Base-by-base conservation (phyloP, 2,797 vertebrate species). In the Lepidocolaptes lacrymiger region DNA sequence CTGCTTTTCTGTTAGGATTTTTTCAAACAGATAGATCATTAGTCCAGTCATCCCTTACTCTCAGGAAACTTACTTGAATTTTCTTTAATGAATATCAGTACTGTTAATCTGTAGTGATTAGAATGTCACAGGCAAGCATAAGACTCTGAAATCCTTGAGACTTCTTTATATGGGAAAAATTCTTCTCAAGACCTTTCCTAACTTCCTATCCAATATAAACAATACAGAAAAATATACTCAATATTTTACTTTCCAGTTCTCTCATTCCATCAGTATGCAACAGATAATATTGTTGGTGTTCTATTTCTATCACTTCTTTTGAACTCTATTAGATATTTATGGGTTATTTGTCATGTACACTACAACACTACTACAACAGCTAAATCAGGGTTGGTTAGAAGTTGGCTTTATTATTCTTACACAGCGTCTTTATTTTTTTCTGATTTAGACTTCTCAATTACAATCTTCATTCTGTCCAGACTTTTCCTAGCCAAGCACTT, bases 181-280 rank as follows among this genome's bases (percentile, higher is more conserved):
- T 82, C 43, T 89, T 84, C 61, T 74, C 81, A 71, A 93, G 91
- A 74, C 52, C 36, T 94, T 93, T 89, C 44, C 49, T 87, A 84
- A 66, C 58, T 80, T 88, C 54, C 56, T 85, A 37, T 79, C 90
- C 83, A 95, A 94, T 21, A 87, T 54, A 95, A 96, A 89, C 81
- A 85, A 87, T 83, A 59, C 51, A 91, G 75, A 85, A 96, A 87
- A 94, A 85, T 75, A 78, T 62, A 92, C 59, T 68, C 44, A 74
- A 24, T 92, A 86, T 87, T 92, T 94, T 77, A 85, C 23, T 95
- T 96, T 76, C 77, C 34, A 78, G 12, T 86, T 91, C 32, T 64
- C 61, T 89, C 66, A 84, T 89, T 84, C 48, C 44, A 63, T 84
- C 69, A 88, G 71, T 71, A 93, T 91, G 88, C 73, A 87, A 82